Evolutionary conservation across 1,140 invertebrate species (phyloP), one percentile per base, ranked within the genome.

Genomic region (Phocides pigmalion): DNA sequence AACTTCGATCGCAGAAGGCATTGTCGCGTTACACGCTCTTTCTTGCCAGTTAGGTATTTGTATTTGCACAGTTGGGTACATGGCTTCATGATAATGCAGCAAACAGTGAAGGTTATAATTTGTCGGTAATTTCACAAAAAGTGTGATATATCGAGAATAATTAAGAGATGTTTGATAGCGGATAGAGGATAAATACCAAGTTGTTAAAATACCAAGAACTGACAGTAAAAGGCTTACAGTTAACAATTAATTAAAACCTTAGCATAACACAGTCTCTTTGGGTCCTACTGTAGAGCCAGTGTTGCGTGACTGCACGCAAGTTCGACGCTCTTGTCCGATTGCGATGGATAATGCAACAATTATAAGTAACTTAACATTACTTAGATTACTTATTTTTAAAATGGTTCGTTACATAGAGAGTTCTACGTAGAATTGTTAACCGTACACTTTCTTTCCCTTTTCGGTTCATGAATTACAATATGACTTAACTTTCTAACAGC

Each of bases 51-150:
- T 69, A 71, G 68, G 62, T 77, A 80, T 74, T 77, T 75, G 72
- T 69, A 76, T 82, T 78, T 76, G 74, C 77, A 82, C 69, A 68
- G 68, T 83, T 82, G 81, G 78, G 81, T 69, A 74, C 63, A 64
- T 61, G 62, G 62, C 50, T 71, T 53, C 41, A 68, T 51, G 61
- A 59, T 62, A 66, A 47, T 66, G 68, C 66, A 71, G 62, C 32
- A 58, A 20, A 66, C 63, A 72, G 64, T 66, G 70, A 69, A 69
- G 66, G 66, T 72, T 66, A 49, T 54, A 49, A 67, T 54, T 64
- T 44, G n/a, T 53, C 37, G 15, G 39, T 54, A 63, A 63, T 63
- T n/a, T 35, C 14, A 47, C 16, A 42, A 32, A 46, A 59, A 32
- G 28, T 32, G 28, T 11, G 9, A 32, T 8, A 32, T 11, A 2